A percentile compares a stretch with the other conserved stretches of the same genome.
Evolutionary conservation across 2,797 vertebrate genomes (phyloP).

Genomic region (Mastacembelus armatus): DNA sequence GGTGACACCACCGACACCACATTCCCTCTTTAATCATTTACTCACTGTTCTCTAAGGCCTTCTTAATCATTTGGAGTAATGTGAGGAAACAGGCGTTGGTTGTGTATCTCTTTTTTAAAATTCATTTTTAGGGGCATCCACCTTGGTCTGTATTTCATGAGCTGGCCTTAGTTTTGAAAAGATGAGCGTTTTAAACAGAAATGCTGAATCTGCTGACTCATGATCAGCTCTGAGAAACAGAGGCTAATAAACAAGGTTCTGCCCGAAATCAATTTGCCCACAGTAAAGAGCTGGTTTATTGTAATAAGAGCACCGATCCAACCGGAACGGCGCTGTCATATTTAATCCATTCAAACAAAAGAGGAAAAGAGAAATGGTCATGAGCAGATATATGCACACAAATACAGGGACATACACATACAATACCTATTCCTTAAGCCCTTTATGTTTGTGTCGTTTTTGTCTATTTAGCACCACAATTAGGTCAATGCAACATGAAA

Average conservation of each 20-base stretch:
- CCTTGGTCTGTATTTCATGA: constrained; percentile 55
- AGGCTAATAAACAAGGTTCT: constrained; percentile 71
- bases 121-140: constrained; percentile 37
- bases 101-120: constrained; percentile 23
- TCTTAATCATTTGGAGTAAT: constrained; percentile 53
- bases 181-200: constrained; percentile 37
- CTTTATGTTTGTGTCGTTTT: constrained; percentile 8
- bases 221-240: constrained; percentile 55
- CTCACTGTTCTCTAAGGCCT: constrained; percentile 16
- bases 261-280: constrained; percentile 73
- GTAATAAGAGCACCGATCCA: constrained; percentile 60
- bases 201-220: constrained; percentile 66
- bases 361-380: constrained; percentile 36
- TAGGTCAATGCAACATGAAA: background rate
- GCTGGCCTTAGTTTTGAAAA: constrained; percentile 31
- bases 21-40: constrained; percentile 48
- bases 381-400: constrained; percentile 20
- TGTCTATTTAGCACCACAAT: constrained; percentile 18
- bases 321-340: constrained; percentile 64
- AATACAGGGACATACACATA: constrained; percentile 1
- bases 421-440: constrained; percentile 1
- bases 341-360: constrained; percentile 53
- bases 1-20: constrained; percentile 43
- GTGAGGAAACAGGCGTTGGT: constrained; percentile 32
- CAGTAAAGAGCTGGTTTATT: constrained; percentile 67